Evolutionary conservation across 2,113 vertebrate genomes (phyloP).

Genomic region (Vombatus ursinus): DNA sequence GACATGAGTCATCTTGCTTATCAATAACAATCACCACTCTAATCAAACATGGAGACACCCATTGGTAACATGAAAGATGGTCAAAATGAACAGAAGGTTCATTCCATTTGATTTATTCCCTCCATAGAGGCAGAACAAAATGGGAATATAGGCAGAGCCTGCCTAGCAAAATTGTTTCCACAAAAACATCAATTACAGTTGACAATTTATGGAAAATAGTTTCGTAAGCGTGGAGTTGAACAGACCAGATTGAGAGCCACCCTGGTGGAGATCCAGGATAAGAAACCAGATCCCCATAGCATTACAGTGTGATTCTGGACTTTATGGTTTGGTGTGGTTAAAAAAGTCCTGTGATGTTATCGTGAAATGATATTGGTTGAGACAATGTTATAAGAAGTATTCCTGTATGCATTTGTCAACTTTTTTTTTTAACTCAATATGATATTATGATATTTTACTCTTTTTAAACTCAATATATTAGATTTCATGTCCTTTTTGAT

Average conservation of each 20-base stretch:
- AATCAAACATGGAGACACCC: slow-evolving; percentile 17
- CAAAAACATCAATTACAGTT: background rate
- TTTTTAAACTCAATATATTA: slow-evolving; percentile 45
- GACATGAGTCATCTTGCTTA: background rate
- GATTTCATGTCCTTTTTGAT: slow-evolving; percentile 48
- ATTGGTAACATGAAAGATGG: background rate
- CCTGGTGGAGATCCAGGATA: background rate
- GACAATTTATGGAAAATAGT: background rate
- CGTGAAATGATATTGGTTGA: background rate
- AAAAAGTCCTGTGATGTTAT: background rate
- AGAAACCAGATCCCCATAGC: background rate
- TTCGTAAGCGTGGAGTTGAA: background rate
- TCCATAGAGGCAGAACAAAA: background rate
- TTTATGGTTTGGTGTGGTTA: background rate
- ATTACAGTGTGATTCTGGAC: background rate
- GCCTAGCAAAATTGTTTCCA: background rate
- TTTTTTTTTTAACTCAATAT: slow-evolving; percentile 14
- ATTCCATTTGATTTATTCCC: background rate
- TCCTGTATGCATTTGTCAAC: slow-evolving; percentile 9
- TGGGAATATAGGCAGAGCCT: background rate
- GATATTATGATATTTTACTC: slow-evolving; percentile 27
- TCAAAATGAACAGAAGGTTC: background rate
- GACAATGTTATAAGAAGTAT: background rate
- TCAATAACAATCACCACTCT: background rate
- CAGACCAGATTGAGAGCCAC: background rate